Evolutionary conservation across 2,113 vertebrate species (phyloP).

Genomic region (Anhinga rufa): DNA sequence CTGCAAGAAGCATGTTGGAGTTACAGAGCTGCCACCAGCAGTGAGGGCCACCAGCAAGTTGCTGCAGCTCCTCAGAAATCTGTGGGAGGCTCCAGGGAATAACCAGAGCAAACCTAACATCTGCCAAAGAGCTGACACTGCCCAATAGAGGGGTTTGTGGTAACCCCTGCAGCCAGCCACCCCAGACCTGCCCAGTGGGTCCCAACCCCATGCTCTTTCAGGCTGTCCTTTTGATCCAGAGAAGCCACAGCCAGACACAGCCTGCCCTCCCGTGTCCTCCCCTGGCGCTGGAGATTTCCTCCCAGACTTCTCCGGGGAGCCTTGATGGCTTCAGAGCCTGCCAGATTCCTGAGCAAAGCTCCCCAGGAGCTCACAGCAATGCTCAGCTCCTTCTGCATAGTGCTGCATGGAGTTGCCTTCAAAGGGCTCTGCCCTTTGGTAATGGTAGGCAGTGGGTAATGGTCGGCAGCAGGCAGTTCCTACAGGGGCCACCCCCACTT

Average conservation of each 20-base stretch:
- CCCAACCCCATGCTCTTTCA: not conserved
- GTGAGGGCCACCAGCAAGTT: not conserved
- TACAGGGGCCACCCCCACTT: not conserved
- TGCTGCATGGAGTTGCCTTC: not conserved
- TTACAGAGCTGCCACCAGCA: slow-evolving; percentile 10
- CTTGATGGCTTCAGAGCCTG: not conserved
- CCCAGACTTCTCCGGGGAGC: not conserved
- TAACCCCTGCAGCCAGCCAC: not conserved
- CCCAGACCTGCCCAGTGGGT: not conserved
- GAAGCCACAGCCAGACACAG: not conserved
- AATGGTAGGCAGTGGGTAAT: not conserved
- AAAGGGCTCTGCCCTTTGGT: not conserved
- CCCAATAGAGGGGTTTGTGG: not conserved
- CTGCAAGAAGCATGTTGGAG: slow-evolving; percentile 68
- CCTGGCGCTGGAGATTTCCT: not conserved
- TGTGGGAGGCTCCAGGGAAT: not conserved
- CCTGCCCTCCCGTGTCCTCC: not conserved
- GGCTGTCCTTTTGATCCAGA: not conserved
- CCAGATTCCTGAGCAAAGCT: not conserved
- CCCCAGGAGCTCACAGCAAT: not conserved
- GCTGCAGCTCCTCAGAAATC: not conserved
- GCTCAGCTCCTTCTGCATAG: not conserved
- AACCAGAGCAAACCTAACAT: not conserved
- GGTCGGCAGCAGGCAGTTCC: not conserved
- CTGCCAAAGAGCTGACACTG: not conserved